These are phyloP conservation scores for Griposia aprilina DNA, from an alignment of 2,888 invertebrate genomes.

Conservation along the genomic window DNA sequence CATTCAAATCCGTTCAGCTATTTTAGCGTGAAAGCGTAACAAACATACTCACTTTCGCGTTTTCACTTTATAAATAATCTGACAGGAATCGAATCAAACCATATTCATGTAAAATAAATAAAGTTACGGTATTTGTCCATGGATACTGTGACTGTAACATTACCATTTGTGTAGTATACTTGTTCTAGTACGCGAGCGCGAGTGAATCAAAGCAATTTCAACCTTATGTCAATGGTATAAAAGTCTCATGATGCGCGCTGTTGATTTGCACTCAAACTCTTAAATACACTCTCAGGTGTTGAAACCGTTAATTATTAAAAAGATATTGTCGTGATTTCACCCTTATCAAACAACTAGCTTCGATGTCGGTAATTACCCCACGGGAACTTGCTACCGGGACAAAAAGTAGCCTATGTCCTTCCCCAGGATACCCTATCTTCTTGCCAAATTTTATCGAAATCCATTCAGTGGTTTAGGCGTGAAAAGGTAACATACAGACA, in stretches of 20 bases:
- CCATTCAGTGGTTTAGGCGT: too few species aligned
- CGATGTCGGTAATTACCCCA: too few species aligned
- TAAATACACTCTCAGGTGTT: neutral
- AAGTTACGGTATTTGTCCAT: neutral
- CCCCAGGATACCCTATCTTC: too few species aligned
- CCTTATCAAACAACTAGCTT: neutral
- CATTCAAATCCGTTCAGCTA: too few species aligned
- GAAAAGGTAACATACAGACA: too few species aligned
- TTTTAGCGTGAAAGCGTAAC: too few species aligned
- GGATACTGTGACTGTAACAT: too few species aligned
- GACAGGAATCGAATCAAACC: too few species aligned
- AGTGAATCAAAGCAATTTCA: neutral
- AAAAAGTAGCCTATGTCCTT: too few species aligned
- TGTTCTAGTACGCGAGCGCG: neutral
- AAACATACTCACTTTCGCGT: too few species aligned
- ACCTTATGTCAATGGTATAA: neutral
- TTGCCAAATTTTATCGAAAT: too few species aligned
- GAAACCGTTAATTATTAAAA: neutral
- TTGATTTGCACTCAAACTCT: neutral
- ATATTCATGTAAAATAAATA: neutral
- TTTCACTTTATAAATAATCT: neutral
- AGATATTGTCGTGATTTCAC: neutral
- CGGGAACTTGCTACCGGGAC: too few species aligned
- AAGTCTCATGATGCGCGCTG: neutral
- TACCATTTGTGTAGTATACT: neutral